Evolutionary conservation across 2,888 invertebrate genomes (phyloP).

Genomic region (Acleris laterana): DNA sequence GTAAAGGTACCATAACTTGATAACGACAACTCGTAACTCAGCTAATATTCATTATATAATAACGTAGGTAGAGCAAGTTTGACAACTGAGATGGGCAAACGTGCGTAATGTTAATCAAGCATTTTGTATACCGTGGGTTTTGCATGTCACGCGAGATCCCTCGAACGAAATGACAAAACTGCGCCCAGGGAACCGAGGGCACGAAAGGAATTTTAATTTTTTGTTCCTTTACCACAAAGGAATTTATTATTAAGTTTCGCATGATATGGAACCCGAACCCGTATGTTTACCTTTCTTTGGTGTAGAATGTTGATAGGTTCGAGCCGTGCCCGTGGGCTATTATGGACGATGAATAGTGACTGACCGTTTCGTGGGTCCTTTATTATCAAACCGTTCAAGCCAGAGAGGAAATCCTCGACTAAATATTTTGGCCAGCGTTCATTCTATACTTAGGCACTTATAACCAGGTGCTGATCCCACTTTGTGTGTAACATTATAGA

Average conservation of each 20-base stretch:
- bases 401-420: too few species aligned
- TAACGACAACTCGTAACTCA: constrained; percentile 32
- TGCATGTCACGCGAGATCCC: constrained; percentile 68
- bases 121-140: constrained; percentile 52
- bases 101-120: constrained; percentile 38
- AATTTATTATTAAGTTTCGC: constrained; percentile 76
- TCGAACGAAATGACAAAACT: constrained; percentile 74
- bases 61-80: constrained; percentile 33
- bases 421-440: too few species aligned
- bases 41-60: constrained; percentile 37
- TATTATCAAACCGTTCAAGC: not conserved
- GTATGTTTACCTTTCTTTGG: constrained; percentile 57
- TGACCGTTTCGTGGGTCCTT: not conserved
- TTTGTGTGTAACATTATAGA: too few species aligned
- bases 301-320: constrained; percentile 65
- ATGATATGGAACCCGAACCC: constrained; percentile 61
- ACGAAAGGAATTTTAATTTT: constrained; percentile 78
- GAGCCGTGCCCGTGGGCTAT: constrained; percentile 47
- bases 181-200: constrained; percentile 63
- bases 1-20: constrained; percentile 23
- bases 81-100: constrained; percentile 38
- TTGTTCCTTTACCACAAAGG: constrained; percentile 74
- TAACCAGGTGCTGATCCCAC: too few species aligned
- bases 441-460: too few species aligned
- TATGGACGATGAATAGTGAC: constrained; percentile 14